A percentile compares a stretch with the other conserved stretches of the same genome.
Evolutionary conservation across 2,888 invertebrate species (phyloP).

Genomic region (Charanyca ferruginea): DNA sequence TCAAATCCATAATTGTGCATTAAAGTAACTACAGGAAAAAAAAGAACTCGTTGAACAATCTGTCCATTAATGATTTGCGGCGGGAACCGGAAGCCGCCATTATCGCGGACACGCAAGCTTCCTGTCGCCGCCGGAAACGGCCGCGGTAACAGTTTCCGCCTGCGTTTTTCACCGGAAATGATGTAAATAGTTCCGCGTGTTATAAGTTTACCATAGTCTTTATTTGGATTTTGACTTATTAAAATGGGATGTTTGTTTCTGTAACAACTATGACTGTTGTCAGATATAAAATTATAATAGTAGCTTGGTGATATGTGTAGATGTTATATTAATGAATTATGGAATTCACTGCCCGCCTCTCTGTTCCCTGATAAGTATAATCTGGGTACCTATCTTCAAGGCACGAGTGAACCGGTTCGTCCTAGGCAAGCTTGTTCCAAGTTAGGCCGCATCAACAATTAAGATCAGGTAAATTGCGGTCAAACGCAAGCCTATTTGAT

Average conservation of each 20-base stretch:
- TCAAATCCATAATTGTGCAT: conserved; percentile 39
- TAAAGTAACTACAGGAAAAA: conserved; percentile 39
- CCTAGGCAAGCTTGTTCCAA: too few species aligned
- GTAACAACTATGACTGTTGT: not conserved
- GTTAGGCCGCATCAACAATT: too few species aligned
- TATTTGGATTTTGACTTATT: conserved; percentile 38
- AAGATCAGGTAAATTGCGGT: too few species aligned
- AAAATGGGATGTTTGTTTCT: not conserved
- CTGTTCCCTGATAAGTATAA: too few species aligned
- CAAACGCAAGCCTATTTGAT: too few species aligned
- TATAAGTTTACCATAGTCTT: conserved; percentile 47
- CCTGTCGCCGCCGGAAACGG: conserved; percentile 82
- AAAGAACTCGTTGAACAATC: conserved; percentile 64
- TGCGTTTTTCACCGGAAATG: conserved; percentile 83
- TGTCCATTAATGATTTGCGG: conserved; percentile 74
- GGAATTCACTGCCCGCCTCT: too few species aligned
- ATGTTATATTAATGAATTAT: too few species aligned
- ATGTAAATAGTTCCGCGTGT: conserved; percentile 71
- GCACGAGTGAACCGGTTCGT: too few species aligned
- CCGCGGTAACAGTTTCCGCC: conserved; percentile 83
- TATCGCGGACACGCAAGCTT: conserved; percentile 79
- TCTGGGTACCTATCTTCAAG: too few species aligned
- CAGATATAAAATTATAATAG: too few species aligned
- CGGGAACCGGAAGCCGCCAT: conserved; percentile 76
- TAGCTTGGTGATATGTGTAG: not conserved